Evolutionary conservation across 37 sponge, comb jelly and placozoan genomes (phyloP), one percentile per base, ranked within the genome.

Genomic region (Hormiphora californensis): DNA sequence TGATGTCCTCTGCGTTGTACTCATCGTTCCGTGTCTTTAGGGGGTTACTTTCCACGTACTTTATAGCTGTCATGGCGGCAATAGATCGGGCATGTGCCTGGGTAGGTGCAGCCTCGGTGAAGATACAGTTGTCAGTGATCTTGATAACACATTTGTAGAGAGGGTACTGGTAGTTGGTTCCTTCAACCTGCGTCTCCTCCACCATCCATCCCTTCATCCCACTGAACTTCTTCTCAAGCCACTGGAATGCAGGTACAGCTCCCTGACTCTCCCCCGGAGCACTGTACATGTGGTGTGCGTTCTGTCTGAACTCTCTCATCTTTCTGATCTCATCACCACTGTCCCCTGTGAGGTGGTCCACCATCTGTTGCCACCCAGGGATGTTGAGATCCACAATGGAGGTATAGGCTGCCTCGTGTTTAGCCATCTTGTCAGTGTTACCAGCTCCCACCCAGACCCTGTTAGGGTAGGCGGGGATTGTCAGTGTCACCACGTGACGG

Each of bases 251-350:
- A 9, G 61, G 25, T 17, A 9, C 22, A 25, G 61, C 25, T 4
- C 19, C 19, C 4, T 4, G 4, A 34, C 9, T 32, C 7, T 35
- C 9, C n/a, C n/a, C n/a, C n/a, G n/a, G n/a, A n/a, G n/a, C n/a
- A n/a, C n/a, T n/a, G n/a, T n/a, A n/a, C n/a, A n/a, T n/a, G n/a
- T n/a, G n/a, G n/a, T n/a, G n/a, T n/a, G n/a, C n/a, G n/a, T n/a
- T n/a, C n/a, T n/a, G n/a, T 25, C 68, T 65, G 25, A 65, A 65
- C 68, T 65, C 68, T 30, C 68, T 15, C 38, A 65, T 34, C 35
- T 35, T 39, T 65, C 9, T 15, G 7, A 65, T 19, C 7, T 65
- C 5, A 36, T 27, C 38, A 3, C 5, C 1, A 30, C 17, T 4
- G 5, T 4, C 25, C 15, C 35, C 25, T 1, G 35, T 5, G 27